These are phyloP conservation scores for Phorcus lineatus DNA, from an alignment of 2,888 invertebrate species.

Conservation along the genomic window DNA sequence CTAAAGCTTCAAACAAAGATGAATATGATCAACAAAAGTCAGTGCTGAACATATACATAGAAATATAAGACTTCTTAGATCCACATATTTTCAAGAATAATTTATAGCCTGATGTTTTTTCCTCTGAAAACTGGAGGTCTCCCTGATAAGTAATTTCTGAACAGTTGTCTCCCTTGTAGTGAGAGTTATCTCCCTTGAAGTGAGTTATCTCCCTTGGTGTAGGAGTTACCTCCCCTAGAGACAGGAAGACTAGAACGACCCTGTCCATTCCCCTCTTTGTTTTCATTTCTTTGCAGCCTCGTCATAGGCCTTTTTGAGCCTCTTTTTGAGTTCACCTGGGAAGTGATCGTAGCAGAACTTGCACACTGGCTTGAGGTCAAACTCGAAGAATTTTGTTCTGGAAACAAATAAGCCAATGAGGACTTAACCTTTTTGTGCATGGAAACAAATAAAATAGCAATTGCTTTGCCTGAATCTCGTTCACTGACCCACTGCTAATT, in stretches of 20 bases:
- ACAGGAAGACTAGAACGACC: background rate
- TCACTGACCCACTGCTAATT: no score
- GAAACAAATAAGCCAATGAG: conserved; percentile 31
- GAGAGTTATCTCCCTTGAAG: background rate
- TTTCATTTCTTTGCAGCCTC: conserved; percentile 59
- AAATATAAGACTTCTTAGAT: no score
- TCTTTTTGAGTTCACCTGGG: conserved; percentile 92
- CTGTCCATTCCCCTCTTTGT: background rate
- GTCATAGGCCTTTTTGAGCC: conserved; percentile 87
- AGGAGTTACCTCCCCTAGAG: conserved; percentile 11
- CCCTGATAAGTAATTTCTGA: no score
- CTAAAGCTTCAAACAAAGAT: no score
- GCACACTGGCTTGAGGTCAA: conserved; percentile 97
- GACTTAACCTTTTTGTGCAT: no score
- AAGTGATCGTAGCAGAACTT: conserved; percentile 98
- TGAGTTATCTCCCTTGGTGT: background rate
- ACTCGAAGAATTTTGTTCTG: conserved; percentile 95
- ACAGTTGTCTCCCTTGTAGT: background rate
- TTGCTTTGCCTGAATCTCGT: no score
- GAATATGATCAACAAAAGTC: no score
- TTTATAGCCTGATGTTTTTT: no score
- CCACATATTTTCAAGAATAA: no score
- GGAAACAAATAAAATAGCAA: no score
- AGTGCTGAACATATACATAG: no score
- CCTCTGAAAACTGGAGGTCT: no score